Evolutionary conservation across 2,888 invertebrate genomes (phyloP), one percentile per base, ranked within the genome.

Genomic region (Cryptus armator): DNA sequence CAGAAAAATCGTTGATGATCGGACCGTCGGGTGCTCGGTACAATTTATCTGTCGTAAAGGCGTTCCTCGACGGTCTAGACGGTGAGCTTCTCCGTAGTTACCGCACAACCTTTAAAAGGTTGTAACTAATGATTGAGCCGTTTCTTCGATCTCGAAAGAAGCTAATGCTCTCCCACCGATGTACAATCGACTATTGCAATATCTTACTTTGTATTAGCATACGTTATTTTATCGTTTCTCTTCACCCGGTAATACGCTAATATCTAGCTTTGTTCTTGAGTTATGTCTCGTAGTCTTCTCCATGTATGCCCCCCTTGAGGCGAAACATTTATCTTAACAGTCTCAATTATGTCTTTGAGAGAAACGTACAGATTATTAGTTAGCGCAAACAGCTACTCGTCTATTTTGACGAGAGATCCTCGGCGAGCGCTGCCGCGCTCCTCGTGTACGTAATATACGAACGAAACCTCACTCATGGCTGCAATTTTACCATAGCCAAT

Each of bases 1-100:
- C 3, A 53, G 44, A 64, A 72, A 76, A 53, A 67, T 67, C 48
- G n/a, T 71, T n/a, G 46, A 79, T 84, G 68, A 84, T 83, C 72
- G 51, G 46, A 2, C 12, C 56, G 16, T 43, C 59, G 59, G 48
- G 29, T 48, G 43, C 70, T 66, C 64, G 64, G 37, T 56, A 82
- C 79, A 72, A 82, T 85, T 79, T 85, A 85, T 82, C 79, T 44
- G 71, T 79, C 75, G 78, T 79, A 67, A 76, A 71, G 37, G 62
- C 19, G 62, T 71, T 56, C 53, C 32, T 24, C 59, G 29, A 53
- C 51, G 67, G 75, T 53, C 56, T 53, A 59, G 53, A 62, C 62
- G 9, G n/a, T 32, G 12, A 14, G 32, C 56, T 32, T 37, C 19
- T 24, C 37, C 12, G 37, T 3, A 14, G 44, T 67, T 19, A 29